Evolutionary conservation across 92 coral and sea anemone genomes (phyloP), one percentile per base, ranked within the genome.

Genomic region (Montipora capitata): DNA sequence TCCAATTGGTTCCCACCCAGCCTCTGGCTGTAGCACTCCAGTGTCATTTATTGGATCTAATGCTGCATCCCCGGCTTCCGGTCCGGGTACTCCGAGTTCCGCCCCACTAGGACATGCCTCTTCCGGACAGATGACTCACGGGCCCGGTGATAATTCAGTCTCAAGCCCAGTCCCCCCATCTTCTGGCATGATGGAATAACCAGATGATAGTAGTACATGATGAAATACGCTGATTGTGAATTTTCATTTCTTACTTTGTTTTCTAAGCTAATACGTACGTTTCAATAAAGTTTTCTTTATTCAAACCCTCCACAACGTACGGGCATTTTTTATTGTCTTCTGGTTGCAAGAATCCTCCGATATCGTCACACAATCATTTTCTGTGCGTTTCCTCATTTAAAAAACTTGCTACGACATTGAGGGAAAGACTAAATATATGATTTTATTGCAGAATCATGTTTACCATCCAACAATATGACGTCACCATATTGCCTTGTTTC

Each of bases 21-120:
- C 96, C 16, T 95, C 98, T 39, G 98, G 98, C 42, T 95, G 98
- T 81, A 95, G 98, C 74, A 95, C 98, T 41, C 98, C 98, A 14
- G 98, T 92, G 9, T 95, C 98, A 63, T 95, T 89, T 75, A 87
- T 93, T 83, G 98, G 98, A 42, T 88, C 92, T 13, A 85, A 92
- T 57, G 96, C 95, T 8, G 92, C 91, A 5, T 89, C 96, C 7
- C 95, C 98, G 9, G 93, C 94, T 9, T 90, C 94, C 11, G 96
- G 93, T 3, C 98, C 98, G 9, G 93, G 96, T 39, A 95, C 96
- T 27, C 96, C 98, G 2, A 91, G 94, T 40, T 43, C 58, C n/a
- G 72, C 39, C 35, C 79, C 88, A 9, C 16, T 72, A 7, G 64
- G 70, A 14, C 79, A 72, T 75, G 61, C 88, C 62, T 5, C 88